Evolutionary conservation across 2,113 vertebrate species (phyloP).

Genomic region (Galemys pyrenaicus): DNA sequence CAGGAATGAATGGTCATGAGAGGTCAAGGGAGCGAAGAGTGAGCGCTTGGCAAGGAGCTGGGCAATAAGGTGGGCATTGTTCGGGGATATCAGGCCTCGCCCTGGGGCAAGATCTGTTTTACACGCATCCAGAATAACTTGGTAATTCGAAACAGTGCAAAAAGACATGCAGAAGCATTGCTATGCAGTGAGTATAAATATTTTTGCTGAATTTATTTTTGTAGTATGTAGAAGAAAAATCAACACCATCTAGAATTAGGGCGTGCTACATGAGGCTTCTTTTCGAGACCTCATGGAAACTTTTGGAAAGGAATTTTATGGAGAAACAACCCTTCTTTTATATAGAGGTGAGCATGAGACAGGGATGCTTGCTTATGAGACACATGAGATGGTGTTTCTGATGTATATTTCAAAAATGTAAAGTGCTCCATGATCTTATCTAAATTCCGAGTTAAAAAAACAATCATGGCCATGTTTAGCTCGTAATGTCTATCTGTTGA

Average conservation of each 20-base stretch:
- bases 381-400: neutral
- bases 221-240: constrained; percentile 34
- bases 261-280: neutral
- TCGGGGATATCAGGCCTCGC: neutral
- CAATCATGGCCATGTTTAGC: neutral
- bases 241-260: constrained; percentile 15
- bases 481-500: neutral
- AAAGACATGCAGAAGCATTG: neutral
- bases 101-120: constrained; percentile 29
- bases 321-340: constrained; percentile 8
- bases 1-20: constrained; percentile 45
- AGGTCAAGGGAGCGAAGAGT: constrained; percentile 14
- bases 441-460: neutral
- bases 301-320: constrained; percentile 47
- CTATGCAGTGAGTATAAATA: neutral
- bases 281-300: neutral
- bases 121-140: constrained; percentile 29
- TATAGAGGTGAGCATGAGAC: neutral
- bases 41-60: neutral
- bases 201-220: constrained; percentile 46
- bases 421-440: neutral
- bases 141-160: constrained; percentile 67
- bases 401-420: constrained; percentile 17
- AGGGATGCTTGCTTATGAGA: neutral
- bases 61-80: neutral